Evolutionary conservation across 2,888 invertebrate species (phyloP).

Genomic region (Heliconius sara): DNA sequence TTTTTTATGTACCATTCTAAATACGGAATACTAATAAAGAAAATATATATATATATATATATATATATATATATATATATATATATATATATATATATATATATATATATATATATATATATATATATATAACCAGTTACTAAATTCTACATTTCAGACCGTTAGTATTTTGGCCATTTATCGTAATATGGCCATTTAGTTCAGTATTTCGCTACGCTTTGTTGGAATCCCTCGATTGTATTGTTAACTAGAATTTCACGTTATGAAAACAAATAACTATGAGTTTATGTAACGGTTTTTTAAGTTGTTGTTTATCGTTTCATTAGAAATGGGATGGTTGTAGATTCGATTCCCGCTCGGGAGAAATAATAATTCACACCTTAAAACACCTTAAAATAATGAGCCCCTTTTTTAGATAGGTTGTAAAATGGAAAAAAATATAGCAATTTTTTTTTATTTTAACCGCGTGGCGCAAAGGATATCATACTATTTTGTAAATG

Average conservation of each 20-base stretch:
- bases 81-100: no score
- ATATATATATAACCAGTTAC: not conserved
- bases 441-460: no score
- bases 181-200: constrained; percentile 24
- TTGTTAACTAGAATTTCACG: constrained; percentile 29
- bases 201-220: constrained; percentile 19
- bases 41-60: no score
- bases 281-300: not conserved
- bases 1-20: not conserved
- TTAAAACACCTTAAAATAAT: no score
- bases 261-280: constrained; percentile 12
- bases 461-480: not conserved
- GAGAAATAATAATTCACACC: not conserved
- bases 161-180: constrained; percentile 3
- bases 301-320: not conserved
- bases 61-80: no score
- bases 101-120: no score
- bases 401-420: no score
- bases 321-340: not conserved
- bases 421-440: no score
- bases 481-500: no score
- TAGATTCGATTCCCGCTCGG: not conserved
- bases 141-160: not conserved
- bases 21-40: not conserved
- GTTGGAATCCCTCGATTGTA: constrained; percentile 22